Percentiles rank a stretch among this genome's conserved stretches.
These are phyloP conservation scores for Epizoanthus rinbou DNA, from an alignment of 92 coral and sea anemone species.

Conservation along the genomic window DNA sequence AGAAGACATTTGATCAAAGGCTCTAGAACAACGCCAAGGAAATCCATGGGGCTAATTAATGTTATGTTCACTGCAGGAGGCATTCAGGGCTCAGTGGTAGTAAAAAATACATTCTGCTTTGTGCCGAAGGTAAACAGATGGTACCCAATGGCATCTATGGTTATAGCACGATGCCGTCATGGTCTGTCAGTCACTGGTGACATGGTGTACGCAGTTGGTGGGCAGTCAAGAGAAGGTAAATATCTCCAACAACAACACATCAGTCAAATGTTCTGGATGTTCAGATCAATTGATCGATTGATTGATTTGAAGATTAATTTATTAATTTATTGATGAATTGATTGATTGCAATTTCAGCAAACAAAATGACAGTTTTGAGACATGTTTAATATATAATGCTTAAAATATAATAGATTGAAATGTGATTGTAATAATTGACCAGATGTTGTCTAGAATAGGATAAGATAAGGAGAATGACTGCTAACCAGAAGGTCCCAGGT, in stretches of 20 bases:
- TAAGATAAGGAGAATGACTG: too few relatives aligned
- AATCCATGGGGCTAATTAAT: conserved; percentile 91
- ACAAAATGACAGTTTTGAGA: too few relatives aligned
- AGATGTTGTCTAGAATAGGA: too few relatives aligned
- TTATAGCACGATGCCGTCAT: conserved; percentile 92
- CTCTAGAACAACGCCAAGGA: conserved; percentile 84
- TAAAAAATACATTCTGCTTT: conserved; percentile 88
- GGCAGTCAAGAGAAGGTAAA: conserved; percentile 97
- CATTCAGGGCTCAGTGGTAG: conserved; percentile 90
- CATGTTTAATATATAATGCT: too few relatives aligned
- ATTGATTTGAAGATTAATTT: too few relatives aligned
- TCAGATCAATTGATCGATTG: too few relatives aligned
- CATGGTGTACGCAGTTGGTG: conserved; percentile 99
- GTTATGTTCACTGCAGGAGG: conserved; percentile 99
- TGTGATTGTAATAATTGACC: too few relatives aligned
- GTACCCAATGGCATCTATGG: conserved; percentile 89
- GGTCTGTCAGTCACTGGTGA: conserved; percentile 97
- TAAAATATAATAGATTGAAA: too few relatives aligned
- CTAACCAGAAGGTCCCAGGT: too few relatives aligned
- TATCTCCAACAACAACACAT: neutral
- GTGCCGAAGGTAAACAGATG: conserved; percentile 85
- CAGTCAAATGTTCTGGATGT: neutral
- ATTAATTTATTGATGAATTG: too few relatives aligned
- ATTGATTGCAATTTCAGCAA: too few relatives aligned
- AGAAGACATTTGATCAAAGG: conserved; percentile 92